phyloP scores from a whole-genome alignment of 1,140 invertebrate species.

The Drosophila kepulauana region DNA sequence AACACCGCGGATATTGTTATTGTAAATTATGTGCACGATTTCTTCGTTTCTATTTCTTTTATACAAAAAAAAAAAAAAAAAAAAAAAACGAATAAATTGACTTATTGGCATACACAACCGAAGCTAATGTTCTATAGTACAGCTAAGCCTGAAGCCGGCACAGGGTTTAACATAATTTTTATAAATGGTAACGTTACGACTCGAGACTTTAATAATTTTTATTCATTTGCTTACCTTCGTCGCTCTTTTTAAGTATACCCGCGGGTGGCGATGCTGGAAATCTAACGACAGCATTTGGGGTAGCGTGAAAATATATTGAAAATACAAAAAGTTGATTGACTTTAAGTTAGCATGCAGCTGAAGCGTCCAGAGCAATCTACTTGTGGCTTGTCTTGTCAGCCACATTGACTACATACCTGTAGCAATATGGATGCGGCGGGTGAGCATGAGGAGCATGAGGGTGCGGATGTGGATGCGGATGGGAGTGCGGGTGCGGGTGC shows the following conservation, averaged over 20 bases:
- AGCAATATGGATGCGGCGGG: constrained; percentile 54
- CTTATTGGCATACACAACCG: constrained; percentile 62
- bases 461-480: constrained; percentile 63
- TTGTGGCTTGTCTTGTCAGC: constrained; percentile 61
- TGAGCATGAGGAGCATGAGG: constrained; percentile 24
- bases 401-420: constrained; percentile 19
- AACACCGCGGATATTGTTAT: constrained; percentile 81
- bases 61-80: constrained; percentile 29
- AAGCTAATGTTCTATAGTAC: constrained; percentile 8
- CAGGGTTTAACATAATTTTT: constrained; percentile 64
- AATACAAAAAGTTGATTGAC: constrained; percentile 64
- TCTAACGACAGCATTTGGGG: constrained; percentile 64
- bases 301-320: constrained; percentile 50
- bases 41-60: constrained; percentile 65
- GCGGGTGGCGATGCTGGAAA: constrained; percentile 82
- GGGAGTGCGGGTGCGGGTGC: constrained; percentile 58
- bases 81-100: constrained; percentile 59
- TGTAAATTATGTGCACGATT: constrained; percentile 77
- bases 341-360: constrained; percentile 59
- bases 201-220: constrained; percentile 62
- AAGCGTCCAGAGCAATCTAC: background rate
- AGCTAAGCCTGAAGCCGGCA: constrained; percentile 1
- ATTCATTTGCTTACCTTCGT: constrained; percentile 79
- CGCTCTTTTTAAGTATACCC: constrained; percentile 83
- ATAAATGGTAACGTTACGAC: constrained; percentile 71